These are phyloP conservation scores for Kradibia gibbosae DNA, from an alignment of 1,140 invertebrate genomes.

Conservation along the genomic window DNA sequence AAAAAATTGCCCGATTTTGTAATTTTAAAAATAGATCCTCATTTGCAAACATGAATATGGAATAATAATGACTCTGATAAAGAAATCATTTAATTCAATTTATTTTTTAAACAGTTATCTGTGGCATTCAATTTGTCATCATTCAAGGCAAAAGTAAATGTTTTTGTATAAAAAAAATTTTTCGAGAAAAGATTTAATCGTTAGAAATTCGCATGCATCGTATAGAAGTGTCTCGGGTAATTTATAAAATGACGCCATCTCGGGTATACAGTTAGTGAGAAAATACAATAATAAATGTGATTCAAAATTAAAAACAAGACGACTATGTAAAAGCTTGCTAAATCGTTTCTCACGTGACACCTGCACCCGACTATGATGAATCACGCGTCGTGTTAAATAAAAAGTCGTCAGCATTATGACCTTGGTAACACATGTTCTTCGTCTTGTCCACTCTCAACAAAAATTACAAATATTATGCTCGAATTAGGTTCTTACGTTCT, in stretches of 20 bases:
- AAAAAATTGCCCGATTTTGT: too few relatives aligned
- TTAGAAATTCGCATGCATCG: slow-evolving; percentile 20
- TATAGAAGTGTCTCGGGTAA: slow-evolving; percentile 17
- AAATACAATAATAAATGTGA: slow-evolving; percentile 39
- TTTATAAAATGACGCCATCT: slow-evolving; percentile 23
- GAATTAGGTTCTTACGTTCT: background rate
- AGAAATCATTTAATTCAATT: too few relatives aligned
- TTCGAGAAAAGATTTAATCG: slow-evolving; percentile 11
- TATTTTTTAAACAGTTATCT: too few relatives aligned
- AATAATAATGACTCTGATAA: too few relatives aligned
- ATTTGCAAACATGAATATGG: too few relatives aligned
- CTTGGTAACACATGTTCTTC: slow-evolving; percentile 41
- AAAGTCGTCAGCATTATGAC: slow-evolving; percentile 25
- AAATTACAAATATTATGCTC: slow-evolving; percentile 36
- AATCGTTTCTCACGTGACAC: slow-evolving; percentile 48
- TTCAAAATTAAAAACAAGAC: slow-evolving; percentile 44
- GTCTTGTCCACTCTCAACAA: slow-evolving; percentile 31
- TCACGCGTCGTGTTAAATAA: slow-evolving; percentile 46
- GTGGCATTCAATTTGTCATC: too few relatives aligned
- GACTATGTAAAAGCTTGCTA: slow-evolving; percentile 3
- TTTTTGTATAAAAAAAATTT: background rate
- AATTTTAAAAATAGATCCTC: too few relatives aligned
- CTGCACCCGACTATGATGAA: slow-evolving; percentile 53
- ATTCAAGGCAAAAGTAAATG: background rate
- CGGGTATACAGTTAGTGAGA: background rate